Evolutionary conservation across 2,113 vertebrate genomes (phyloP).

Genomic region (Ptychochromis oligacanthus): DNA sequence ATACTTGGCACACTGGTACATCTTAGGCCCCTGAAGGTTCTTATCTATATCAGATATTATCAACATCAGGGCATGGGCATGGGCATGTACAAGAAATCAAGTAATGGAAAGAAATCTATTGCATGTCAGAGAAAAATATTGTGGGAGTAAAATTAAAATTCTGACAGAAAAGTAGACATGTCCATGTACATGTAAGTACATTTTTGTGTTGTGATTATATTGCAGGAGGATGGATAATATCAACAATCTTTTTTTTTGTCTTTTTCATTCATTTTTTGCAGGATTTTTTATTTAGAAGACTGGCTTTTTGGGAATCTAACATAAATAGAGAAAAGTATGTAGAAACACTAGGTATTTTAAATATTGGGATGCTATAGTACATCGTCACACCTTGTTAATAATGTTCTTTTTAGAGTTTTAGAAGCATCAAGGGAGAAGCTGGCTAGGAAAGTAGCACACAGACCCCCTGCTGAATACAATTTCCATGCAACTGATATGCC

Average conservation of each 20-base stretch:
- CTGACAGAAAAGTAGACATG: not conserved
- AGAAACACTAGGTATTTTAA: not conserved
- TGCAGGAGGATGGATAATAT: conserved; percentile 26
- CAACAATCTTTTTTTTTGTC: conserved; percentile 9
- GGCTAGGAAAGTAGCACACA: not conserved
- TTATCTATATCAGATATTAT: not conserved
- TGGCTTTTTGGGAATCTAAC: not conserved
- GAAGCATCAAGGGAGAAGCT: not conserved
- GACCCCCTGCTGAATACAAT: conserved; percentile 1
- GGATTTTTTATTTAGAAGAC: not conserved
- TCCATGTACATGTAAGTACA: not conserved
- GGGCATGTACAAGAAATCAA: not conserved
- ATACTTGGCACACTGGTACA: not conserved
- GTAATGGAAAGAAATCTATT: conserved; percentile 7
- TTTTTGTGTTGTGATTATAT: conserved; percentile 2
- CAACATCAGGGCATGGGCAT: not conserved
- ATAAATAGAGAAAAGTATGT: not conserved
- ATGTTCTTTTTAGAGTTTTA: not conserved
- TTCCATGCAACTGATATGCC: conserved; percentile 37
- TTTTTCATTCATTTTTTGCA: not conserved
- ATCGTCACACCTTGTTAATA: not conserved
- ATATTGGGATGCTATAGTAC: conserved; percentile 2
- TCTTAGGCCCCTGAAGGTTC: not conserved
- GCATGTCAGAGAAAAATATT: not conserved
- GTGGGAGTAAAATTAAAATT: not conserved